Evolutionary conservation across 2,113 vertebrate species (phyloP).

Genomic region (Carassius auratus): DNA sequence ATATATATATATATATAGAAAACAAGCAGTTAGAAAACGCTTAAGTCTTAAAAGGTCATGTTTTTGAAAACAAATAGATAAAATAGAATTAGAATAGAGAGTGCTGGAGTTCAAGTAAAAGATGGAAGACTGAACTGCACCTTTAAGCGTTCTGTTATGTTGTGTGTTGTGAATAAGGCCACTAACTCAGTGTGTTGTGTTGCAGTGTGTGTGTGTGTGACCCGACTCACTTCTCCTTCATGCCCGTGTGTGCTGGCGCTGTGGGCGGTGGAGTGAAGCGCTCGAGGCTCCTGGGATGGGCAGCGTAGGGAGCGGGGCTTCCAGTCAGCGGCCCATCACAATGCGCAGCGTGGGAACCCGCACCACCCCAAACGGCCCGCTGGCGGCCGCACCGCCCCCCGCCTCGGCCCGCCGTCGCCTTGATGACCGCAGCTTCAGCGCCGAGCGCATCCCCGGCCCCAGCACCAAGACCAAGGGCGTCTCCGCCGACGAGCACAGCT

Average conservation of each 20-base stretch:
- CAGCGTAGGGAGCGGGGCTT: slow-evolving; percentile 82
- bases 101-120: too few relatives aligned
- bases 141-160: background rate
- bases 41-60: too few relatives aligned
- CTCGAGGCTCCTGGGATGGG: slow-evolving; percentile 78
- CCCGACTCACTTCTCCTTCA: slow-evolving; percentile 61
- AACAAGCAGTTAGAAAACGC: too few relatives aligned
- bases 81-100: too few relatives aligned
- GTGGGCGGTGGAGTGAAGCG: slow-evolving; percentile 78
- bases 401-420: slow-evolving; percentile 45
- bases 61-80: too few relatives aligned
- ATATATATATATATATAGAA: too few relatives aligned
- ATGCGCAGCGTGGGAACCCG: slow-evolving; percentile 87
- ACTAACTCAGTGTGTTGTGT: slow-evolving; percentile 24
- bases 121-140: too few relatives aligned
- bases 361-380: slow-evolving; percentile 61
- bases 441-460: slow-evolving; percentile 63
- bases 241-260: slow-evolving; percentile 78
- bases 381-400: slow-evolving; percentile 45
- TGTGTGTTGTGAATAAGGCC: background rate
- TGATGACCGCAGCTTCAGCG: slow-evolving; percentile 56
- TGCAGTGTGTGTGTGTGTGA: slow-evolving; percentile 61
- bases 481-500: slow-evolving; percentile 53
- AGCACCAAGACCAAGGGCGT: slow-evolving; percentile 53
- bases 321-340: slow-evolving; percentile 83